Evolutionary conservation across 2,113 vertebrate species (phyloP).

Genomic region (Colossoma macropomum): DNA sequence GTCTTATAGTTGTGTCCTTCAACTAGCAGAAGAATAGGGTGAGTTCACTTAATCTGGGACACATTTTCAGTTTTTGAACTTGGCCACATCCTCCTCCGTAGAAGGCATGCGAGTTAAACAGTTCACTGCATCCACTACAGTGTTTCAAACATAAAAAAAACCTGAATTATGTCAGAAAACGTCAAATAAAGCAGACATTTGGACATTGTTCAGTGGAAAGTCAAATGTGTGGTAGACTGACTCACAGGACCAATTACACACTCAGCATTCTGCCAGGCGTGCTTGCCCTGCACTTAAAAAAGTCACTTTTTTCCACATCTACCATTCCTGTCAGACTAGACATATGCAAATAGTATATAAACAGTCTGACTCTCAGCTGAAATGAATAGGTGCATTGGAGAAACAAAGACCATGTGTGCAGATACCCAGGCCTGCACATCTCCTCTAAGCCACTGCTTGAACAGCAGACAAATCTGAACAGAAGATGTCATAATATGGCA

Average conservation of each 20-base stretch:
- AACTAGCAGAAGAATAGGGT: no score
- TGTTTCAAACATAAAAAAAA: background rate
- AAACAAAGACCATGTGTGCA: conserved; percentile 13
- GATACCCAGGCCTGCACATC: background rate
- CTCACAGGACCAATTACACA: conserved; percentile 18
- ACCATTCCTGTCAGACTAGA: conserved; percentile 9
- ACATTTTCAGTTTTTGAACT: no score
- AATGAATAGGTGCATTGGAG: background rate
- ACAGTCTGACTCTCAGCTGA: background rate
- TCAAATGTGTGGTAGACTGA: background rate
- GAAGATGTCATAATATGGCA: background rate
- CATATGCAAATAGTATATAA: conserved; percentile 15
- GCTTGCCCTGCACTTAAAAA: conserved; percentile 9
- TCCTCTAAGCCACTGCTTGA: background rate
- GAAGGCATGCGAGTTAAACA: background rate
- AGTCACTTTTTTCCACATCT: conserved; percentile 33
- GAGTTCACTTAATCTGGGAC: no score
- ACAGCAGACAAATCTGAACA: background rate
- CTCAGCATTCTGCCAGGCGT: conserved; percentile 13
- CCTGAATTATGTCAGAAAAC: background rate
- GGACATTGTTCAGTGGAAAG: background rate
- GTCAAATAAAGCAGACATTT: background rate
- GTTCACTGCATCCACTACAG: background rate
- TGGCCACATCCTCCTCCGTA: no score
- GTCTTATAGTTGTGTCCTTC: no score